These are phyloP conservation scores for Drosophila ironensis DNA, from an alignment of 1,140 invertebrate species.

Conservation along the genomic window DNA sequence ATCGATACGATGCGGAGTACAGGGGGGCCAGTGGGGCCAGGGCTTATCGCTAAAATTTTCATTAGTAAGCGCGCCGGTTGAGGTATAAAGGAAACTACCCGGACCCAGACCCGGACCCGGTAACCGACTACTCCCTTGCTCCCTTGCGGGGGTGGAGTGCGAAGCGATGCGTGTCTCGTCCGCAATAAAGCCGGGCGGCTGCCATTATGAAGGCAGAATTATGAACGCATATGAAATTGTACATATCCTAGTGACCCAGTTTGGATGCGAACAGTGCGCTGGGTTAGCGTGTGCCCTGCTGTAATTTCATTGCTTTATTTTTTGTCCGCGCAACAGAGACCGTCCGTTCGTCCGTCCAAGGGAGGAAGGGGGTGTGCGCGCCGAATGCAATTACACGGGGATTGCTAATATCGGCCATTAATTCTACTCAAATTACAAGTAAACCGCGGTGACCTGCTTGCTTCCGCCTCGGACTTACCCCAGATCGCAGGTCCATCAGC, in stretches of 20 bases:
- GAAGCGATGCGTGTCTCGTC: slow-evolving; percentile 64
- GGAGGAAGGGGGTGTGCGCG: neutral
- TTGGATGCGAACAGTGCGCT: slow-evolving; percentile 12
- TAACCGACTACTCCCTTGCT: too few relatives aligned
- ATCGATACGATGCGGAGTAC: slow-evolving; percentile 41
- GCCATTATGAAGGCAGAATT: slow-evolving; percentile 66
- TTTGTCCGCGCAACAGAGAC: neutral
- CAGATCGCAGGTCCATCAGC: slow-evolving; percentile 83
- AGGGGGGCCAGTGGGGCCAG: neutral
- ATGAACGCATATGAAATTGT: slow-evolving; percentile 71
- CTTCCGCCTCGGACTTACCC: slow-evolving; percentile 82
- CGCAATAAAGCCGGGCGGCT: slow-evolving; percentile 48
- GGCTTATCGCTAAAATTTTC: slow-evolving; percentile 53
- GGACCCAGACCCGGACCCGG: neutral
- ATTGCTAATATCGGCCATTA: slow-evolving; percentile 25
- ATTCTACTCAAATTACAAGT: slow-evolving; percentile 21
- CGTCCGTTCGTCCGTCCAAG: neutral
- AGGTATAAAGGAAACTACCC: slow-evolving; percentile 11
- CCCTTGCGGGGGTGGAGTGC: slow-evolving; percentile 17
- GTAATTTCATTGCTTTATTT: slow-evolving; percentile 39
- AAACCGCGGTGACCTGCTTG: neutral
- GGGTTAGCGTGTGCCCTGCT: slow-evolving; percentile 51
- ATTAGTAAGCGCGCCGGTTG: slow-evolving; percentile 44
- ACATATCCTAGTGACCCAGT: slow-evolving; percentile 76
- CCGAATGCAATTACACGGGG: slow-evolving; percentile 16